phyloP scores from a whole-genome alignment of 2,113 vertebrate species.

The Microtus montanus region DNA sequence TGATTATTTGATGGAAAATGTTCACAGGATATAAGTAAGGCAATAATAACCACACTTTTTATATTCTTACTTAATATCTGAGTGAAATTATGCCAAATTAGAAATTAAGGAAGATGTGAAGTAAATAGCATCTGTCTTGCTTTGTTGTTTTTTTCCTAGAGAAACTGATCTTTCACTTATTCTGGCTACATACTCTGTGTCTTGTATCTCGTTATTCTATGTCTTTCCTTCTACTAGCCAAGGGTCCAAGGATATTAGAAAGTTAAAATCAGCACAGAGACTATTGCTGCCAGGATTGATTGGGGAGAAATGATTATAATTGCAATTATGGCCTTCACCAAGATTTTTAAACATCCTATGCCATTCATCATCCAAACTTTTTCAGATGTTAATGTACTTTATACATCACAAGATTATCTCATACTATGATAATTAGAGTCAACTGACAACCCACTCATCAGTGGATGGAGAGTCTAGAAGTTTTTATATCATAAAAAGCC shows the following conservation, averaged over 20 bases:
- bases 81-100: neutral
- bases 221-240: neutral
- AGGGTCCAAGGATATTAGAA: neutral
- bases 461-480: neutral
- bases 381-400: neutral
- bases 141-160: neutral
- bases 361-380: neutral
- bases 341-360: constrained; percentile 27
- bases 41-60: neutral
- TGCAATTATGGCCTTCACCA: neutral
- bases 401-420: neutral
- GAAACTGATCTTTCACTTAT: neutral
- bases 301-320: neutral
- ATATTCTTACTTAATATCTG: neutral
- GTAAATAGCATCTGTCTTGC: neutral
- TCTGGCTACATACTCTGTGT: neutral
- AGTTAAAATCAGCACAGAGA: neutral
- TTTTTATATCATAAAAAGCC: neutral
- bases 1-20: neutral
- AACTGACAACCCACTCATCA: neutral
- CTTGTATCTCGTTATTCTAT: neutral
- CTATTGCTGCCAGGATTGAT: neutral
- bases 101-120: neutral
- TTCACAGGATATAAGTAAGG: neutral
- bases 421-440: constrained; percentile 18